Conservation (phyloP, 2,797 vertebrate species). For the Paedocypris micromegethes region DNA sequence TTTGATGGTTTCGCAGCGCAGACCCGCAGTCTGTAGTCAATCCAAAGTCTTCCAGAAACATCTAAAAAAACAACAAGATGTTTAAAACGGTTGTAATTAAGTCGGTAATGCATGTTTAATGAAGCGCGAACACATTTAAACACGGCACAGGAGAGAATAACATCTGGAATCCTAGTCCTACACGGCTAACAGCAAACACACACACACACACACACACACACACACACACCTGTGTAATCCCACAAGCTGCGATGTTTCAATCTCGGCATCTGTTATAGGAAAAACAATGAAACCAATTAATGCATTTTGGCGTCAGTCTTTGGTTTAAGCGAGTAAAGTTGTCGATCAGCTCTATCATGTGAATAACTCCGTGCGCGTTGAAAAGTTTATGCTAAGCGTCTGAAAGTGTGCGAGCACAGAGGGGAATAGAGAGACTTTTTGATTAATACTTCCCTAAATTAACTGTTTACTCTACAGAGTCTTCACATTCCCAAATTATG, state of each 20-base stretch:
- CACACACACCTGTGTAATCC: conserved; percentile 35
- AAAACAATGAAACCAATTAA: too few relatives aligned
- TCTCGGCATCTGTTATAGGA: conserved; percentile 34
- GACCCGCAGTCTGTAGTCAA: too few relatives aligned
- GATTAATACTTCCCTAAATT: conserved; percentile 85
- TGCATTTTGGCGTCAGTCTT: too few relatives aligned
- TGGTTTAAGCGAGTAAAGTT: too few relatives aligned
- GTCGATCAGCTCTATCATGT: too few relatives aligned
- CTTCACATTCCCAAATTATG: conserved; percentile 84
- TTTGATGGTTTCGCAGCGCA: too few relatives aligned
- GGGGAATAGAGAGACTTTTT: conserved; percentile 72
- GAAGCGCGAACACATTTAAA: conserved; percentile 70
- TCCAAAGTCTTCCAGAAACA: too few relatives aligned
- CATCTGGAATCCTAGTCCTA: conserved; percentile 11
- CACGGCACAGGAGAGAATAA: conserved; percentile 39
- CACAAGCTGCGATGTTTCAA: conserved; percentile 34
- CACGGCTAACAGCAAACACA: neutral
- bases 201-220: conserved; percentile 28
- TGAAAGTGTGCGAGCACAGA: conserved; percentile 65
- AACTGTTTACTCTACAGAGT: conserved; percentile 83
- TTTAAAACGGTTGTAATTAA: conserved; percentile 68
- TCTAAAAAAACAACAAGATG: too few relatives aligned
- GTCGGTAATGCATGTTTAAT: conserved; percentile 79
- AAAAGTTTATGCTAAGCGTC: neutral
- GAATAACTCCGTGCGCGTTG: too few relatives aligned